Evolutionary conservation across 1,140 invertebrate species (phyloP), one percentile per base, ranked within the genome.

Genomic region (Sweltsa coloradensis): DNA sequence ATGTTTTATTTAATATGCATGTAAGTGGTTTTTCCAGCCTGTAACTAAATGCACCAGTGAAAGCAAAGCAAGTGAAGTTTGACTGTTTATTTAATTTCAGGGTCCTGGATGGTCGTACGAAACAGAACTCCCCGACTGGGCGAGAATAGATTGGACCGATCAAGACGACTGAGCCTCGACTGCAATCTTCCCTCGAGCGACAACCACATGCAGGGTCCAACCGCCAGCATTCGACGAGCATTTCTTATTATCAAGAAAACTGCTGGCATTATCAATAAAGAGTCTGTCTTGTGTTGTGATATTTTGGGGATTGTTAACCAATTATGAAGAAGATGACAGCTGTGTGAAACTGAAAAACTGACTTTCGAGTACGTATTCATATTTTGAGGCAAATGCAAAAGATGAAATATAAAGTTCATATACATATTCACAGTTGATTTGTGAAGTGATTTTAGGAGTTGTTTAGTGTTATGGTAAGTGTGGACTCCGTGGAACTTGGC

Each of bases 91-190:
- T 54, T 57, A n/a, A n/a, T n/a, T 57, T 7, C 61, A 87, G 81
- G 89, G 88, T 34, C 81, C 86, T 26, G 87, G 82, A 19, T 94
- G 89, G 89, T 81, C 83, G 57, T 93, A 87, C 64, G 79, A 89
- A 64, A 92, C 89, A 1, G 80, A 85, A 54, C 66, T 92, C 46
- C 90, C 90, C 1, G 79, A 81, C 24, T 93, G 90, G 90, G 89
- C 89, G 11, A 72, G 71, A 53, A 74, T 81, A 19, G 83, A 91
- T 47, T 91, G 87, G 85, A 70, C 70, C 26, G 81, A 83, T 51
- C 60, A 69, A 14, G 72, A 75, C 40, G 56, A 54, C 55, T 57
- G 29, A 36, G 24, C 1, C 39, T 34, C 3, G 1, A 16, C n/a
- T 34, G 34, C 21, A 7, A 36, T 18, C 18, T 9, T 11, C n/a